phyloP scores from a whole-genome alignment of 2,113 vertebrate genomes.

The Myotis yumanensis region DNA sequence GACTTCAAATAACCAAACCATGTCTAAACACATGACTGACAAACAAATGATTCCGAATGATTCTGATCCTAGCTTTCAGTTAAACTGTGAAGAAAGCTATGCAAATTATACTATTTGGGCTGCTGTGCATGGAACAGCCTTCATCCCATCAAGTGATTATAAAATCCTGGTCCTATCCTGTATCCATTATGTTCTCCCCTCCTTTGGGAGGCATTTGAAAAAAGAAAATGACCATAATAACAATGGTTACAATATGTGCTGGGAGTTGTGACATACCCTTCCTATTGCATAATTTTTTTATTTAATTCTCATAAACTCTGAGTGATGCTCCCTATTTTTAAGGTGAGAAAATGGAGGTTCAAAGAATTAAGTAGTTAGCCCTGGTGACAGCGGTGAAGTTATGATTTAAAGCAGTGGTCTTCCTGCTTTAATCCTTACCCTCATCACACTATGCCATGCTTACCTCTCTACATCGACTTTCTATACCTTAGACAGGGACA shows the following conservation, averaged over 20 bases:
- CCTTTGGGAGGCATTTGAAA: background rate
- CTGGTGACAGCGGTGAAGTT: background rate
- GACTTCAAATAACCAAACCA: constrained; percentile 61
- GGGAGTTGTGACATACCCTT: background rate
- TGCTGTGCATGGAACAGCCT: background rate
- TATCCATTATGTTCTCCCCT: background rate
- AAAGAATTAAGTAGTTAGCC: background rate
- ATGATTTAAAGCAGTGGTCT: background rate
- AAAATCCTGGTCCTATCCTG: background rate
- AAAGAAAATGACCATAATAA: background rate
- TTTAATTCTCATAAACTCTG: background rate
- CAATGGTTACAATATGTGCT: background rate
- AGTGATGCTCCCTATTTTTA: background rate
- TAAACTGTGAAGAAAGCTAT: constrained; percentile 47
- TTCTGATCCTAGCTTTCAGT: constrained; percentile 47
- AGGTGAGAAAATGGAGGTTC: background rate
- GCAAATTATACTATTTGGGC: constrained; percentile 18
- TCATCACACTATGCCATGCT: background rate
- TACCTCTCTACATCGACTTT: background rate
- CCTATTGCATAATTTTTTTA: background rate
- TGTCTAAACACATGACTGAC: constrained; percentile 42
- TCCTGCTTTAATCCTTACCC: background rate
- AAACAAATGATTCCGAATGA: constrained; percentile 59
- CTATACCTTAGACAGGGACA: background rate
- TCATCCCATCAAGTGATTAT: background rate